phyloP scores from a whole-genome alignment of 2,888 invertebrate genomes.

The Lycia hirtaria region DNA sequence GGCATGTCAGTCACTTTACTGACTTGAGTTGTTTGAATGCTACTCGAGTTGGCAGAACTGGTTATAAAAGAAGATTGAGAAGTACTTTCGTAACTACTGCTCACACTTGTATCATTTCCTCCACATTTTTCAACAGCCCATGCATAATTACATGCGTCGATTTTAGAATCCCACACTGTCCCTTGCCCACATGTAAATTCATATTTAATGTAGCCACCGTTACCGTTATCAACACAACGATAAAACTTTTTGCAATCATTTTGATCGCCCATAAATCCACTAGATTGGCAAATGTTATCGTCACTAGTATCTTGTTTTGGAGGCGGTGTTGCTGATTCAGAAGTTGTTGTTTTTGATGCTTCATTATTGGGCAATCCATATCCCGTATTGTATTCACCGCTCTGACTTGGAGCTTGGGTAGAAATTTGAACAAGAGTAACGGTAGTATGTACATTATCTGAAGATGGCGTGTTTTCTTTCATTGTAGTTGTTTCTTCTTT shows the following conservation, averaged over 20 bases:
- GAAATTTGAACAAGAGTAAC: conserved; percentile 39
- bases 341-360: conserved; percentile 36
- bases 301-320: conserved; percentile 22
- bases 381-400: conserved; percentile 48
- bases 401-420: conserved; percentile 33
- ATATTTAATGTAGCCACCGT: conserved; percentile 73
- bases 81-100: conserved; percentile 32
- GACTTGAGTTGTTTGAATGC: conserved; percentile 14
- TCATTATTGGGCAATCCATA: conserved; percentile 46
- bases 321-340: conserved; percentile 10
- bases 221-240: conserved; percentile 85
- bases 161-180: conserved; percentile 85
- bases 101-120: conserved; percentile 35
- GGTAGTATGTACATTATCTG: conserved; percentile 33
- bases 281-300: conserved; percentile 58
- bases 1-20: conserved; percentile 31
- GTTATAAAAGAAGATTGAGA: conserved; percentile 32
- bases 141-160: conserved; percentile 85
- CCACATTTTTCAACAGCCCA: conserved; percentile 70
- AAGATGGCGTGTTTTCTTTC: conserved; percentile 33
- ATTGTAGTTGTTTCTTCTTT: conserved; percentile 40
- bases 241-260: conserved; percentile 88
- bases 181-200: conserved; percentile 85
- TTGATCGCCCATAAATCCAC: conserved; percentile 85
- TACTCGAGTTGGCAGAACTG: conserved; percentile 11